Conservation (phyloP, 2,888 invertebrate genomes). For the Endotricha flammealis region DNA sequence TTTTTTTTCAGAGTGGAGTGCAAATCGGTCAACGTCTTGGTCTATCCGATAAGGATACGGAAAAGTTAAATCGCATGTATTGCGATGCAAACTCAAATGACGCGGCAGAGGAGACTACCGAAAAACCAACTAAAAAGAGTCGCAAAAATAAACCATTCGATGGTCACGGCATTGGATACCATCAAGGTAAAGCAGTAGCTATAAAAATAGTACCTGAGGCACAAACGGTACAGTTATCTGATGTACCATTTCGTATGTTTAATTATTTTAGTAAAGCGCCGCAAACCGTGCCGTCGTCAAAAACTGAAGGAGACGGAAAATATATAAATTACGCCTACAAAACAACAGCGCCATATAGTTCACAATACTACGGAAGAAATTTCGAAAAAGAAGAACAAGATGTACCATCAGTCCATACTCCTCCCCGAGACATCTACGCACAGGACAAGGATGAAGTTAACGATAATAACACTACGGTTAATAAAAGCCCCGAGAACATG, state of each 20-base stretch:
- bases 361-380: slow-evolving; percentile 19
- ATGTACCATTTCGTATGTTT: slow-evolving; percentile 53
- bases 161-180: slow-evolving; percentile 68
- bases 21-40: slow-evolving; percentile 77
- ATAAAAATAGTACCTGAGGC: slow-evolving; percentile 59
- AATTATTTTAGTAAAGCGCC: slow-evolving; percentile 68
- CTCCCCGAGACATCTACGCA: not conserved
- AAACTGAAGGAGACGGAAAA: slow-evolving; percentile 47
- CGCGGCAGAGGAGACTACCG: slow-evolving; percentile 30
- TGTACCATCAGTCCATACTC: not conserved
- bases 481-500: slow-evolving; percentile 3
- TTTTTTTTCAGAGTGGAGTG: slow-evolving; percentile 51
- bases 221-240: slow-evolving; percentile 47
- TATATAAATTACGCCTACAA: slow-evolving; percentile 36
- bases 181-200: slow-evolving; percentile 70
- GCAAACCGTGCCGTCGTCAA: slow-evolving; percentile 51
- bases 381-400: slow-evolving; percentile 1
- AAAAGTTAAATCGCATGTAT: slow-evolving; percentile 80
- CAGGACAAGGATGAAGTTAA: not conserved
- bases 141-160: slow-evolving; percentile 62
- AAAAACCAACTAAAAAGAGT: slow-evolving; percentile 36
- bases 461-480: not conserved
- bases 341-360: slow-evolving; percentile 19
- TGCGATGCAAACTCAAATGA: slow-evolving; percentile 56
- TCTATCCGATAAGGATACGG: slow-evolving; percentile 76